Base-by-base conservation (phyloP, 2,888 invertebrate genomes). In the Aleiodes testaceus region DNA sequence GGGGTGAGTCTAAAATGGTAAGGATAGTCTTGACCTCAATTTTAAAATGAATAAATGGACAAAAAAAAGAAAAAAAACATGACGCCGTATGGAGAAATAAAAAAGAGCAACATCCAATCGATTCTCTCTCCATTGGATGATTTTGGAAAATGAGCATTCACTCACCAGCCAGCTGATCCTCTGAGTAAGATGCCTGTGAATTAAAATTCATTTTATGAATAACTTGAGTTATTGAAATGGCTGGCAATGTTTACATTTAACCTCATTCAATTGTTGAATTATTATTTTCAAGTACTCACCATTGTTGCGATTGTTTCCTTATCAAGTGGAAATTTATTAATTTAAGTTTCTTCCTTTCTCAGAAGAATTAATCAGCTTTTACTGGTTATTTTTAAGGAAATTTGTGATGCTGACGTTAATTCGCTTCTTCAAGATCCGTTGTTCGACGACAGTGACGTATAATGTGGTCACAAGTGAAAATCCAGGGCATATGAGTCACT, bases 101-200 rank as follows among this genome's bases (percentile, higher is more conserved):
- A 79, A 84, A 86, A 80, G 81, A 84, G 83, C 22, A 50, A 44
- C 55, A 70, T 44, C 47, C 9, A 42, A 20, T 47, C 49, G 68
- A 53, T 69, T 63, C 59, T 36, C 11, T 69, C n/a, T n/a, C n/a
- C 68, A 75, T 75, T 71, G 74, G 47, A 50, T 26, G 22, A 52
- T 61, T 63, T 49, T 53, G 50, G 78, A 79, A 78, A 77, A 79
- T 79, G 81, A 82, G 74, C 77, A 77, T 79, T 81, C 82, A 93
- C 94, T 94, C 90, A 96, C 96, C 96, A 88, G 95, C 95, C 90
- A 96, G 91, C 91, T 96, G 96, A 90, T 96, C 96, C 90, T 96
- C 96, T 53, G 94, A 92, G 89, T 95, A 96, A 85, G 94, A 94
- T 83, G 94, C 95, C 96, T 95, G 91, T 64, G 30, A 64, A 71